Evolutionary conservation across 2,113 vertebrate species (phyloP), one percentile per base, ranked within the genome.

Genomic region (Petroica traversi): DNA sequence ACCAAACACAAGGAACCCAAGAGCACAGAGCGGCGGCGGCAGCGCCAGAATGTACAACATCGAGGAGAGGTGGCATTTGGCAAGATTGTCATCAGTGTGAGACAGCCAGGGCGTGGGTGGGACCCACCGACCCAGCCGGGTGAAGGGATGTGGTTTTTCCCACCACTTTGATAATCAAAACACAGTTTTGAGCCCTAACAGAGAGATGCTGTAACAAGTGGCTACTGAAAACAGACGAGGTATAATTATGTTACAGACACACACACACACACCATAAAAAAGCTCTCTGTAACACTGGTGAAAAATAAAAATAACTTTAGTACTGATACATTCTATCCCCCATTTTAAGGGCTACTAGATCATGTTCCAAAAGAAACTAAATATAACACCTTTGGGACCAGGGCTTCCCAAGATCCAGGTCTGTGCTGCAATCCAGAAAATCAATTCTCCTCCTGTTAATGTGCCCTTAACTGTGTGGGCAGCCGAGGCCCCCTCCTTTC

Each of bases 321-420:
- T 96, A 45, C 90, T 58, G 88, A 73, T 87, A 89, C 90, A 92
- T 89, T 94, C 93, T 93, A 79, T 92, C 81, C 82, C 94, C 75
- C 85, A 38, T 79, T 96, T 86, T 92, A 85, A 96, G 93, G 93
- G 93, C 91, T 96, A 94, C 90, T 83, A 57, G 89, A 61, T 90
- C 77, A 89, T 92, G 94, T 96, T 95, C 94, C 95, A 89, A 95
- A 96, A 93, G 94, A 97, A 97, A 95, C 92, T 92, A 86, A 92
- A 89, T 94, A 66, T 77, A 92, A 92, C 91, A 85, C 83, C 93
- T 96, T 81, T 83, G 92, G 90, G 93, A 94, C 51, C 78, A 82
- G 76, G 57, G 88, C 45, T 93, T 90, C 88, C 90, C 79, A 75
- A 93, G 88, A 81, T 81, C 86, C 66, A 49, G 81, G 66, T 11